phyloP scores from a whole-genome alignment of 2,888 invertebrate species.

The Pollenia angustigena region DNA sequence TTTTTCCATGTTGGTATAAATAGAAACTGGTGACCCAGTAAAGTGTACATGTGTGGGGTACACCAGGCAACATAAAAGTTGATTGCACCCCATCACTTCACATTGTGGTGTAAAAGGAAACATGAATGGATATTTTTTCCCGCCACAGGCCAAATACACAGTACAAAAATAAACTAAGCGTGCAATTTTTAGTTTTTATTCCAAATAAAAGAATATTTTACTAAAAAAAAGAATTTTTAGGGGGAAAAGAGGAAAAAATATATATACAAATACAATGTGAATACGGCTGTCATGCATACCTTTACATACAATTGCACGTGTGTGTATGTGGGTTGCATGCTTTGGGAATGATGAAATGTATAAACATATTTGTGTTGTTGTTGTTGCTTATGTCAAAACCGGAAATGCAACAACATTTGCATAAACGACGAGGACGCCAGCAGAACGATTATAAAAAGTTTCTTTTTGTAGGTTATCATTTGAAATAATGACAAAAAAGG shows the following conservation, averaged over 20 bases:
- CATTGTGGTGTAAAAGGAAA: slow-evolving; percentile 1
- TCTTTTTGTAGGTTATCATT: slow-evolving; percentile 37
- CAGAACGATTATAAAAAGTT: slow-evolving; percentile 19
- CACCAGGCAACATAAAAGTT: slow-evolving; percentile 34
- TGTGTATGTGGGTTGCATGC: not conserved
- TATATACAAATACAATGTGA: not conserved
- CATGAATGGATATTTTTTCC: slow-evolving; percentile 24
- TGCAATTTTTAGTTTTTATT: slow-evolving; percentile 36
- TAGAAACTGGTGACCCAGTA: slow-evolving; percentile 55
- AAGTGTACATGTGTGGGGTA: not conserved
- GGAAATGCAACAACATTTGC: slow-evolving; percentile 68
- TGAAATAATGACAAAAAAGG: slow-evolving; percentile 7
- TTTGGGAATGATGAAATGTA: too few species aligned
- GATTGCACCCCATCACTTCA: slow-evolving; percentile 23
- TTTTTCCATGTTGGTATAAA: slow-evolving; percentile 15
- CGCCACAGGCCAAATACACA: slow-evolving; percentile 42
- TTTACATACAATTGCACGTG: not conserved
- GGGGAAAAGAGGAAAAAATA: not conserved
- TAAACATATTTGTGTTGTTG: not conserved
- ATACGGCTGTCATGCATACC: too few species aligned
- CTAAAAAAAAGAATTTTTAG: not conserved
- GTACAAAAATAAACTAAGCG: slow-evolving; percentile 46
- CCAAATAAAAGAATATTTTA: not conserved
- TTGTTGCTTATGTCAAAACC: slow-evolving; percentile 33
- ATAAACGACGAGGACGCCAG: slow-evolving; percentile 33